These are phyloP conservation scores for Lasioglossum calceatum DNA, from an alignment of 2,888 invertebrate genomes.

Conservation along the genomic window DNA sequence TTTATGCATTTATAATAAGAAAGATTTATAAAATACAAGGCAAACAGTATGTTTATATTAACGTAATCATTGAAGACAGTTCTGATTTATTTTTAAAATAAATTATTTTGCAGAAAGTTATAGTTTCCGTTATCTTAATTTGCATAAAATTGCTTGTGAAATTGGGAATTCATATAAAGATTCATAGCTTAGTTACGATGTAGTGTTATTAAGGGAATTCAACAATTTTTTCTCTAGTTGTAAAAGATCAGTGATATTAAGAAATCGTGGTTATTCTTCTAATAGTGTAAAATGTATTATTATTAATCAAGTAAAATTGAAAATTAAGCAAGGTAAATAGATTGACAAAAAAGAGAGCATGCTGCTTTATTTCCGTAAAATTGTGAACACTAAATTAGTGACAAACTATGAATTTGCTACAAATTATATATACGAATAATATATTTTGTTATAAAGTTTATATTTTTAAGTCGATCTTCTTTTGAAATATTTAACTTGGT, in stretches of 20 bases:
- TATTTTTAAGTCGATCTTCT: background rate
- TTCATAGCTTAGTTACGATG: background rate
- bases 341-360: background rate
- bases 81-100: background rate
- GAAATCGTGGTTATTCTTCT: no score
- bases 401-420: background rate
- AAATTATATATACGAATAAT: background rate
- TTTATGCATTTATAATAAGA: no score
- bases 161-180: no score
- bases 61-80: background rate
- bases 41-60: background rate
- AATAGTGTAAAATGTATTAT: no score
- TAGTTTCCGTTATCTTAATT: background rate
- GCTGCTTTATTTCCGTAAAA: background rate
- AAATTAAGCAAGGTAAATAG: background rate
- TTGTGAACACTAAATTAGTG: background rate
- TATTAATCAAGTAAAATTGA: background rate
- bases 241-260: no score
- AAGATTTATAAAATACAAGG: background rate
- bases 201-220: no score
- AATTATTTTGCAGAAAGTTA: background rate
- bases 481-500: background rate
- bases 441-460: background rate
- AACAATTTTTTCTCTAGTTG: no score
- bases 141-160: background rate